Percentiles rank a stretch among this genome's conserved stretches.
Conservation (phyloP, 92 coral and sea anemone species). For the Paragorgia papillata region DNA sequence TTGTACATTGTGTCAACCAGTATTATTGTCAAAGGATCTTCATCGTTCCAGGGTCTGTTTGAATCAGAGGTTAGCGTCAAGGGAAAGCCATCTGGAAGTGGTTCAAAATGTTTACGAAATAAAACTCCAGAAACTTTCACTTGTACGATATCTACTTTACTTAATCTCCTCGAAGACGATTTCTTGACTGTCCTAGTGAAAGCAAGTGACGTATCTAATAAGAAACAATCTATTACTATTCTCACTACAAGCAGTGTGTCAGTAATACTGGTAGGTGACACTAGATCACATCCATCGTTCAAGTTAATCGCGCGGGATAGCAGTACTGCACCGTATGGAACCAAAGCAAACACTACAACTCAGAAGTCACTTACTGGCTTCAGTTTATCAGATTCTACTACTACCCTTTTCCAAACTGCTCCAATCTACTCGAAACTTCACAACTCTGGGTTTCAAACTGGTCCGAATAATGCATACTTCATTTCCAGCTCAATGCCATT, state of each 20-base stretch:
- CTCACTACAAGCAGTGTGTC: slow-evolving; percentile 21
- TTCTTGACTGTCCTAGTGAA: neutral
- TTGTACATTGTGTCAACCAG: slow-evolving; percentile 8
- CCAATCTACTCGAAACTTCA: neutral
- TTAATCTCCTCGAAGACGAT: neutral
- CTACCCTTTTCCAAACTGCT: neutral
- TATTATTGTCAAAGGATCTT: neutral
- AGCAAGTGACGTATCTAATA: neutral
- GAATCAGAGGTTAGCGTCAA: neutral
- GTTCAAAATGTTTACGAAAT: neutral
- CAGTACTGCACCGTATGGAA: neutral
- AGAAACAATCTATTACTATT: neutral
- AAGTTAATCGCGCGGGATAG: neutral
- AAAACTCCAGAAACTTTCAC: slow-evolving; percentile 4
- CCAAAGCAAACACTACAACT: neutral
- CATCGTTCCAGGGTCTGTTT: neutral
- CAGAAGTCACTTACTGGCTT: neutral
- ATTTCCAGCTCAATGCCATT: neutral
- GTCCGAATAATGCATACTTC: slow-evolving; percentile 9
- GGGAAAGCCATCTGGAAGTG: neutral
- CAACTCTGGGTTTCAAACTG: neutral
- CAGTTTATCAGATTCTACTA: neutral
- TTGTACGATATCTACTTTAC: slow-evolving; percentile 8
- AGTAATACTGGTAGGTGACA: slow-evolving; percentile 9
- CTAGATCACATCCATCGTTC: slow-evolving; percentile 27